A percentile compares a stretch with the other conserved stretches of the same genome.
These are phyloP conservation scores for Calameuta filiformis DNA, from an alignment of 2,888 invertebrate species.

Conservation along the genomic window DNA sequence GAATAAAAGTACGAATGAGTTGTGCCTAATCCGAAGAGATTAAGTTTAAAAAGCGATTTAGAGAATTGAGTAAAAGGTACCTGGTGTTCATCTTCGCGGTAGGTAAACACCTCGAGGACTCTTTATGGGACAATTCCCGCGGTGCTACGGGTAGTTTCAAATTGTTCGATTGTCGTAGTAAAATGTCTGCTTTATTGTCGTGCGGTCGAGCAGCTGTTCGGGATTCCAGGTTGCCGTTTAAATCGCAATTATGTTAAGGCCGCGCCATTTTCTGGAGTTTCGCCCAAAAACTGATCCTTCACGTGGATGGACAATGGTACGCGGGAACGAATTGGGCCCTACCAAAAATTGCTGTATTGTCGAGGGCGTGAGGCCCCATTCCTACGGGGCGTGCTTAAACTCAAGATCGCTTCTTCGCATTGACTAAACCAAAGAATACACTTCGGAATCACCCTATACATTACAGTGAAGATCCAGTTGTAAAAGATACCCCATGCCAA, in stretches of 20 bases:
- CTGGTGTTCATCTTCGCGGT: not conserved
- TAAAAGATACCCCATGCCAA: constrained; percentile 2
- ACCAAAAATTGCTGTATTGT: constrained; percentile 35
- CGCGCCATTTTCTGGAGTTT: constrained; percentile 21
- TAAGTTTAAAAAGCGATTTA: not conserved
- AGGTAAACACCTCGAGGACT: not conserved
- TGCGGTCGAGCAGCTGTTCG: constrained; percentile 46
- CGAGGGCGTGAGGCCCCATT: constrained; percentile 7
- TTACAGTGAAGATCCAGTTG: constrained; percentile 4
- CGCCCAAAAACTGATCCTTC: constrained; percentile 24
- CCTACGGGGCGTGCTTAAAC: not conserved
- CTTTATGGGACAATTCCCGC: not conserved
- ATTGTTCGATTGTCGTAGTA: constrained; percentile 59
- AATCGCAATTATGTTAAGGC: constrained; percentile 55
- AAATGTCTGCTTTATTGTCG: constrained; percentile 48
- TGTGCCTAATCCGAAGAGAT: not conserved
- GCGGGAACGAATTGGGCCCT: constrained; percentile 11
- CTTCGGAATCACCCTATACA: not conserved
- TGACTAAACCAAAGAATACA: not conserved
- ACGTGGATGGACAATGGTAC: constrained; percentile 12
- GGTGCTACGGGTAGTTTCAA: constrained; percentile 44
- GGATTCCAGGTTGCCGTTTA: constrained; percentile 42
- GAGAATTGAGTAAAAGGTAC: not conserved
- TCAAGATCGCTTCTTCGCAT: not conserved
- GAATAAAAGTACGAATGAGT: not conserved